A percentile compares a stretch with the other conserved stretches of the same genome.
These are phyloP conservation scores for Oligia strigilis DNA, from an alignment of 2,888 invertebrate genomes.

Conservation along the genomic window DNA sequence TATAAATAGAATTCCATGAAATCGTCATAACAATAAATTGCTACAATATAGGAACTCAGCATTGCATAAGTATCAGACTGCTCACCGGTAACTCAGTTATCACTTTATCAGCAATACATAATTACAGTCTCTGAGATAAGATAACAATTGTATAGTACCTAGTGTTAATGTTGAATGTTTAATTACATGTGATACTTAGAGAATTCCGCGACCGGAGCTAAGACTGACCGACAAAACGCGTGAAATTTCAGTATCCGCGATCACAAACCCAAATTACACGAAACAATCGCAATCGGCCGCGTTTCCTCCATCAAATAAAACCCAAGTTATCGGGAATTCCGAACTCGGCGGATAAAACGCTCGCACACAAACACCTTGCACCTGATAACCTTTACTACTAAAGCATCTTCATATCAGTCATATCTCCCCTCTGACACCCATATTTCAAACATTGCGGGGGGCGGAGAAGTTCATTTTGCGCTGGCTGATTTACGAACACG, in stretches of 20 bases:
- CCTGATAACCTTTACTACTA: conserved; percentile 59
- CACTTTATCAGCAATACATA: conserved; percentile 38
- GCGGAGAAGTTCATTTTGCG: conserved; percentile 64
- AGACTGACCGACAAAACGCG: conserved; percentile 25
- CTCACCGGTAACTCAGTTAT: conserved; percentile 35
- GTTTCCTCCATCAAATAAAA: conserved; percentile 76
- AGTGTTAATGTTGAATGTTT: neutral
- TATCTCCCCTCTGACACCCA: conserved; percentile 67
- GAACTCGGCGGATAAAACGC: conserved; percentile 70
- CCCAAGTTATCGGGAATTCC: conserved; percentile 79
- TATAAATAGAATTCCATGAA: neutral
- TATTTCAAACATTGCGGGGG: conserved; percentile 60
- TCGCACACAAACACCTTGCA: conserved; percentile 63
- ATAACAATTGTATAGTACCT: conserved; percentile 13
- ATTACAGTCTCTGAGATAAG: conserved; percentile 39
- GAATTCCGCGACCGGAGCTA: conserved; percentile 10
- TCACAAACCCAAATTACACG: conserved; percentile 65
- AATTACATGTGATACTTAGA: conserved; percentile 10
- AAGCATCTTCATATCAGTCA: conserved; percentile 53
- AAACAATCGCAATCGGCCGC: conserved; percentile 65
- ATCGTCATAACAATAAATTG: neutral
- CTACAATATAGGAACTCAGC: neutral
- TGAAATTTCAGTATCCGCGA: conserved; percentile 64
- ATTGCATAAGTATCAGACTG: conserved; percentile 19
- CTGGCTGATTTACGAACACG: conserved; percentile 72